Base-by-base conservation (phyloP, 1,140 invertebrate genomes). In the Campodea augens region DNA sequence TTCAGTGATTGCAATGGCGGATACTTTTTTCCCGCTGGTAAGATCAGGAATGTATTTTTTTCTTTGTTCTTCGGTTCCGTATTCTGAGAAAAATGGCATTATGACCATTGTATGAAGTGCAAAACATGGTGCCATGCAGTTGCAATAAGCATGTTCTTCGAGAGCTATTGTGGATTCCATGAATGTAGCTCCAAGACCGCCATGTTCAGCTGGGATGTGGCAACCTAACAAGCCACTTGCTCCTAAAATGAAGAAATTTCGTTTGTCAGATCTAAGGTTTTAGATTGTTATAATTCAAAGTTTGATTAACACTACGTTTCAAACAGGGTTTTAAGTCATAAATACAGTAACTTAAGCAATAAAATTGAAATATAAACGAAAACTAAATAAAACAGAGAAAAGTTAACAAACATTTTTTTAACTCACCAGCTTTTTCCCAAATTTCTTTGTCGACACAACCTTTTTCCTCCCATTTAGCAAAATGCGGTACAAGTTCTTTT, bases 1-100 rank as follows among this genome's bases (percentile, higher is more conserved):
- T 44, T 68, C 66, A 41, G 64, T 61, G 63, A 68, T 66, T 38
- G 61, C 66, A 45, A 68, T 65, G 4, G 66, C 65, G 38, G 61
- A 60, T 44, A 68, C 64, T 47, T 57, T 60, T 38, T 54, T 58
- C 0, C 67, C 67, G 15, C 61, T 59, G 22, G 54, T 54, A 60
- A 68, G 62, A 43, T 51, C 54, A 2, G 65, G 64, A 23, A 69
- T 58, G 43, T 61, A 66, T 43, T 61, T 61, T 42, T 66, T 57
- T 7, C 59, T 60, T 52, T 68, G 66, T 45, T 68, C 65, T 38
- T 54, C 51, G 18, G 60, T 61, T 15, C 66, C 67, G 52, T 65
- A 67, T 44, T 66, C 55, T 4, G 55, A 49, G 25, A 69, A 62
- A 51, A 68, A 69, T 2, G 67, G 65, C 63, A 68, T 66, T 0